These are phyloP conservation scores for Gobionotothen gibberifrons DNA, from an alignment of 2,797 vertebrate species.

Conservation along the genomic window DNA sequence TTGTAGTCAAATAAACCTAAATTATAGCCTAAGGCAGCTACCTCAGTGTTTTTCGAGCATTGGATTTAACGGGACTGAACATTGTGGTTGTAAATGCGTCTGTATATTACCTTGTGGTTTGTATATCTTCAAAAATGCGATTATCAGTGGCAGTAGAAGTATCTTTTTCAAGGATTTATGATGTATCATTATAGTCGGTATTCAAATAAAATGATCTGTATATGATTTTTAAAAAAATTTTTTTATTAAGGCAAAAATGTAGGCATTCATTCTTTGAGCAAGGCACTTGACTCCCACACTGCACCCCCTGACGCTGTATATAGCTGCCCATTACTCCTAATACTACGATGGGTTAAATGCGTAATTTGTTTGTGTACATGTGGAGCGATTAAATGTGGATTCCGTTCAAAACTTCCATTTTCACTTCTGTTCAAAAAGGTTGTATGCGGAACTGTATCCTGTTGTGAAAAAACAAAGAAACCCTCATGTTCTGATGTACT, in stretches of 20 bases:
- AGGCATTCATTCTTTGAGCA: neutral
- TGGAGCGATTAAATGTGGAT: too few species aligned
- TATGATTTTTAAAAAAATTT: neutral
- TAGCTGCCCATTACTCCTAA: too few species aligned
- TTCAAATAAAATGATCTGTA: neutral
- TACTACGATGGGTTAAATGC: too few species aligned
- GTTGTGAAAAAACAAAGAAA: neutral
- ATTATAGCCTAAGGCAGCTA: conserved; percentile 36
- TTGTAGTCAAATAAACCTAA: conserved; percentile 62
- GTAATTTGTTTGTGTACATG: too few species aligned
- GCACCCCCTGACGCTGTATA: too few species aligned
- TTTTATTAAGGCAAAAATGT: neutral
- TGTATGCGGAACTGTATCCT: neutral
- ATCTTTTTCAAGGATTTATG: neutral
- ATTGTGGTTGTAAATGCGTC: conserved; percentile 6
- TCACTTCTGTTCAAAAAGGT: too few species aligned
- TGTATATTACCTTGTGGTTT: neutral
- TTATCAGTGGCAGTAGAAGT: fast-evolving
- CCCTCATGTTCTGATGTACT: conserved; percentile 5
- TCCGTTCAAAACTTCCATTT: too few species aligned
- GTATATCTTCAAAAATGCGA: neutral
- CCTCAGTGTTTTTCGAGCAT: conserved; percentile 3
- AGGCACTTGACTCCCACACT: too few species aligned
- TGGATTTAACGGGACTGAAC: neutral
- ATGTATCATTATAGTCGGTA: neutral